Evolutionary conservation across 2,888 invertebrate genomes (phyloP), one percentile per base, ranked within the genome.

Genomic region (Lasius fuliginosus): DNA sequence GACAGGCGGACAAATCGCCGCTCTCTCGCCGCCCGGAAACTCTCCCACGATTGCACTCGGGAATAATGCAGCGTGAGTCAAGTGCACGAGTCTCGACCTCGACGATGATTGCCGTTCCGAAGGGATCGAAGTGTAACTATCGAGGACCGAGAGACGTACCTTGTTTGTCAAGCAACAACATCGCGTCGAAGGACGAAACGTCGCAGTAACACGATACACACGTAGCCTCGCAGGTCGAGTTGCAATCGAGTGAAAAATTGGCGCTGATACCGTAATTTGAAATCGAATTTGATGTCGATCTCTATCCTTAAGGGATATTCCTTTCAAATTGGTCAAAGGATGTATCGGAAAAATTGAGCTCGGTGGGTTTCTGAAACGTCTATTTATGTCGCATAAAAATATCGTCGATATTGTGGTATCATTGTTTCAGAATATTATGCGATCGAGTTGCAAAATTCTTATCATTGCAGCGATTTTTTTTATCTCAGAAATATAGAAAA

Each of bases 1-100:
- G 42, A 56, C 65, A 64, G 79, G 40, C 82, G 65, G 77, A 65
- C 83, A 77, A 77, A 77, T 77, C 79, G 79, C 30, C 60, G 30
- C 40, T 77, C 71, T 79, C 69, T 40, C 49, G 64, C 53, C 40
- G 68, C 36, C 49, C 62, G 73, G 42, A 82, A 76, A 76, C 73
- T 64, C 71, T 62, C 82, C 71, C 67, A 46, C 65, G 77, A 83
- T 83, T 77, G 76, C 82, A 58, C 82, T 27, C 60, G 73, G 46
- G 73, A 79, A 79, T 79, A 79, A 79, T 79, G 79, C 79, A 46
- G 30, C 79, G 79, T 60, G 71, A 69, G 42, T 56, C 46, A 46
- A 56, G 49, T 11, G 49, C 53, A 36, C 53, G 76, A 40, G 58
- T 30, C 53, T 40, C 30, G 60, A 46, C 71, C 60, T 33, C 73